These are phyloP conservation scores for Todiramphus saurophagus DNA, from an alignment of 2,113 vertebrate species.

Conservation along the genomic window DNA sequence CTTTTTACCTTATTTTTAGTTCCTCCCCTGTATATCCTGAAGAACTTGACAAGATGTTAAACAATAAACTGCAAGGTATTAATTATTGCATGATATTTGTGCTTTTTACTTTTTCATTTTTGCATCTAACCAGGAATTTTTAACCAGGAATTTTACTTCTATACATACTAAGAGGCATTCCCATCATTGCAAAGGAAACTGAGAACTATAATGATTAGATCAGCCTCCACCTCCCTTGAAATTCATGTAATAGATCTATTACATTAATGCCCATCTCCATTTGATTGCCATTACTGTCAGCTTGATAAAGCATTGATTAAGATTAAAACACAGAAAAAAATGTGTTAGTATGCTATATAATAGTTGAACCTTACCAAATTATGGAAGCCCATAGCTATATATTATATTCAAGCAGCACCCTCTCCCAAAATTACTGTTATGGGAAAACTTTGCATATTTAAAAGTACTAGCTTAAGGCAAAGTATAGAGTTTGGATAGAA, in stretches of 20 bases:
- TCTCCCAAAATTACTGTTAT: neutral
- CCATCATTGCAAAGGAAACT: neutral
- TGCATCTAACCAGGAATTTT: neutral
- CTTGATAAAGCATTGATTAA: neutral
- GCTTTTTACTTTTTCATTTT: neutral
- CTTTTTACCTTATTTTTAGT: neutral
- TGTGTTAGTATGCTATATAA: fast-evolving
- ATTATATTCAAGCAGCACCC: neutral
- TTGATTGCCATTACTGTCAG: neutral
- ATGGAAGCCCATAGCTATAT: neutral
- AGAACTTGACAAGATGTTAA: neutral
- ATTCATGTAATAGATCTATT: neutral
- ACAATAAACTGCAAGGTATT: neutral
- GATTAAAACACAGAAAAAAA: neutral
- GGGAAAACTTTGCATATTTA: neutral
- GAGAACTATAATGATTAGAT: neutral
- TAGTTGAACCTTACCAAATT: neutral
- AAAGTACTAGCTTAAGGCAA: neutral
- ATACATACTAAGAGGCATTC: neutral
- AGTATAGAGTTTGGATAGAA: neutral
- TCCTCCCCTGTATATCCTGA: neutral
- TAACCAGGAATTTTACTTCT: neutral
- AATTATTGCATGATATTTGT: neutral
- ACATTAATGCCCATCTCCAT: neutral
- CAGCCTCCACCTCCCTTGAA: neutral